phyloP scores from a whole-genome alignment of 2,888 invertebrate genomes.

The Platycnemis pennipes region DNA sequence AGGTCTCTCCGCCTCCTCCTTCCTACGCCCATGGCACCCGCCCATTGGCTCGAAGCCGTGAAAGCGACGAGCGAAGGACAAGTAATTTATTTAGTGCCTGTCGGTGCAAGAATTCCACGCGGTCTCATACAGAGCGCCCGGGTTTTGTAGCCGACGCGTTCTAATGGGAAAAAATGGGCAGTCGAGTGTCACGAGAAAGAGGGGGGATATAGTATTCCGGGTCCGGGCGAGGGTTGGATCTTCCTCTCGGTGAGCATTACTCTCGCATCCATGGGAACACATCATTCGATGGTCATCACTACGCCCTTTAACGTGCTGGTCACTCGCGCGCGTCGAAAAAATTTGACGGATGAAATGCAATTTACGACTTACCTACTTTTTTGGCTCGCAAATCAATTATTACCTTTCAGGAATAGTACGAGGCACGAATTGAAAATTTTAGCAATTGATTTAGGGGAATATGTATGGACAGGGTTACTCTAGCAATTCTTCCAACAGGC shows the following conservation, averaged over 20 bases:
- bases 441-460: too few relatives aligned
- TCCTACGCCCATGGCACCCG: neutral
- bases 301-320: neutral
- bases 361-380: neutral
- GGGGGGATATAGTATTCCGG: neutral
- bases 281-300: neutral
- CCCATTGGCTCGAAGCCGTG: neutral
- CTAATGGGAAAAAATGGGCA: neutral
- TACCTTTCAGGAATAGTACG: too few relatives aligned
- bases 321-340: neutral
- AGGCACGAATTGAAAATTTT: too few relatives aligned
- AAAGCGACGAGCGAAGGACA: neutral
- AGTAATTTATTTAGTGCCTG: slow-evolving; percentile 32
- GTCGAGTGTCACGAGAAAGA: neutral
- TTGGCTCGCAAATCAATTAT: neutral
- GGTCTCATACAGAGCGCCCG: neutral
- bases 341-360: neutral
- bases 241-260: neutral
- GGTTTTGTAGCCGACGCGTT: neutral
- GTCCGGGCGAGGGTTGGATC: neutral
- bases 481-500: too few relatives aligned
- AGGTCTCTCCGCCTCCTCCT: neutral
- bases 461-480: too few relatives aligned
- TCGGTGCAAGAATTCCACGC: slow-evolving; percentile 12
- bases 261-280: neutral